Base-by-base conservation (phyloP, 2,888 invertebrate genomes). In the Sclerodermus sp. region DNA sequence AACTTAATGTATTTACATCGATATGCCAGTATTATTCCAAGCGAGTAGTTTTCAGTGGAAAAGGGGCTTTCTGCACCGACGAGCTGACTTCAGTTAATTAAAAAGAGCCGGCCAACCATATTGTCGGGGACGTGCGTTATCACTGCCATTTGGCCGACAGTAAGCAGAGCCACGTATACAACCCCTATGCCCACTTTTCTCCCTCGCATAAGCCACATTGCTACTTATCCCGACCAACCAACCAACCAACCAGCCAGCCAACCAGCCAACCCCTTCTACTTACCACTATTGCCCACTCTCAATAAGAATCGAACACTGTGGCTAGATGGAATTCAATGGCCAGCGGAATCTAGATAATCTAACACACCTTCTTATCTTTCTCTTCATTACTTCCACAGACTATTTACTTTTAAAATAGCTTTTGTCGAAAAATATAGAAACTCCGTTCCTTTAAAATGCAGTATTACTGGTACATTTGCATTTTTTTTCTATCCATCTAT, bases 21-120 rank as follows among this genome's bases (percentile, higher is more conserved):
- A 38, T 38, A 53, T 46, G 51, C 51, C 53, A 50, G 60, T 62
- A 62, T 62, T 63, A 62, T 60, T 56, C 64, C 57, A 54, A 51
- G 45, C 50, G 49, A 55, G 55, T 63, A 62, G 57, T 66, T 66
- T 67, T 38, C 43, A 38, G 44, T 18, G 37, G 47, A 43, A 34
- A 40, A 45, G 51, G 51, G 32, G 30, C 39, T 15, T 18, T 23
- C 47, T 48, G 39, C 46, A 29, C 36, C 42, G 40, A 42, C 53
- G 57, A 63, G 68, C 67, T 69, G 68, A 68, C 68, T 71, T 65
- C 56, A 67, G 66, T 70, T 72, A 72, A 72, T 73, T 72, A 72
- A 62, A 65, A 60, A 56, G 41, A 10, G 10, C 36, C 49, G 30
- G 49, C 49, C 42, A 45, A 37, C 42, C 45, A 53, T 45, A 58